Percentiles rank a stretch among this genome's conserved stretches.
Conservation (phyloP, 2,113 vertebrate species). For the Thermophis baileyi region DNA sequence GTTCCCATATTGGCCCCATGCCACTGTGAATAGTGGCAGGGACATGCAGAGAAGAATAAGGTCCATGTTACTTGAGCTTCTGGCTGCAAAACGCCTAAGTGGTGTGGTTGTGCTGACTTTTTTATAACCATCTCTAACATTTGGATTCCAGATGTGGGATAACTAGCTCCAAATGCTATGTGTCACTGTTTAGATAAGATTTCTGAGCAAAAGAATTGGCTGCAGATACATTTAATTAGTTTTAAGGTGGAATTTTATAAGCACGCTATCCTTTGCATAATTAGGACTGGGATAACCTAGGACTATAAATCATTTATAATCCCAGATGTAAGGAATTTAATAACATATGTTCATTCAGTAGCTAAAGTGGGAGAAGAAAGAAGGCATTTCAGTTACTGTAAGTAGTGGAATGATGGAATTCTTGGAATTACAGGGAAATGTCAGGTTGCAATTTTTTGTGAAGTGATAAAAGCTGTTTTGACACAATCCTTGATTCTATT, state of each 20-base stretch:
- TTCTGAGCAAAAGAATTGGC: slow-evolving; percentile 53
- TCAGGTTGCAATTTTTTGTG: not conserved
- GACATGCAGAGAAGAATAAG: slow-evolving; percentile 67
- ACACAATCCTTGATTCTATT: not conserved
- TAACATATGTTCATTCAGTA: not conserved
- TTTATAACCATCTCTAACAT: slow-evolving; percentile 76
- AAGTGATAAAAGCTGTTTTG: not conserved
- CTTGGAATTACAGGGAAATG: not conserved
- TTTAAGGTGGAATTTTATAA: slow-evolving; percentile 76
- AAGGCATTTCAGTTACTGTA: slow-evolving; percentile 14
- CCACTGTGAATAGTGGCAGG: slow-evolving; percentile 66
- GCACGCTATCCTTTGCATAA: slow-evolving; percentile 5
- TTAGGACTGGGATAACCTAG: slow-evolving; percentile 19
- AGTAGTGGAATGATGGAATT: not conserved
- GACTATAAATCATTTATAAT: slow-evolving; percentile 24
- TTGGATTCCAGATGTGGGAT: slow-evolving; percentile 90
- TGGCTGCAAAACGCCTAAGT: slow-evolving; percentile 53
- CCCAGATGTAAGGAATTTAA: not conserved
- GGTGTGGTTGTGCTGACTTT: slow-evolving; percentile 58
- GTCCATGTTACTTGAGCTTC: slow-evolving; percentile 73
- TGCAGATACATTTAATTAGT: slow-evolving; percentile 48
- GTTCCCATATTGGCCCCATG: slow-evolving; percentile 70
- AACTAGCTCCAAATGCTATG: slow-evolving; percentile 74
- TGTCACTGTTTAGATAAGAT: slow-evolving; percentile 75
- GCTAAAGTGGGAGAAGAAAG: not conserved